Base-by-base conservation (phyloP, 2,888 invertebrate genomes). In the Campaea margaritaria region DNA sequence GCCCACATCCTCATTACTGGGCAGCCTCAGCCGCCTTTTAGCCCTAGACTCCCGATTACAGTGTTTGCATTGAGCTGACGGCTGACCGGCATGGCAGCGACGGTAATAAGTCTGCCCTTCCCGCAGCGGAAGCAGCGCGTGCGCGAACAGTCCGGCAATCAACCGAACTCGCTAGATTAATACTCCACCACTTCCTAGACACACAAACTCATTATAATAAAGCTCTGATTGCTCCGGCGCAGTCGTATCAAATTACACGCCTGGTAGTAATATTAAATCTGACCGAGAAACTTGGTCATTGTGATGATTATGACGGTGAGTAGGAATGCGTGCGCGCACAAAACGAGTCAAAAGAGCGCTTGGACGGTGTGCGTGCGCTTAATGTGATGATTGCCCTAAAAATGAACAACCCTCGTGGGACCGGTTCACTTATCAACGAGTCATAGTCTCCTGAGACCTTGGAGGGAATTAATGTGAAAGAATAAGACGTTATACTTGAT, bases 121-220 rank as follows among this genome's bases (percentile, higher is more conserved):
- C 76, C 76, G 69, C 58, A 67, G 72, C 74, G 73, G 74, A 75
- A 77, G 77, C 75, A 65, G 78, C 77, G 75, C 76, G 74, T 66
- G 74, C 75, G 73, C 72, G 74, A 75, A 70, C 74, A 75, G 71
- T 70, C 62, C 62, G 61, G 58, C 58, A 65, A 67, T 70, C 68
- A 68, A 61, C 68, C 62, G 53, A 67, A 60, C 49, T 47, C 67
- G 70, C 68, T 69, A 72, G 74, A 74, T 72, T 75, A 78, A 74
- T 73, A 65, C 58, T 68, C 51, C 62, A 46, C 61, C 59, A 58
- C 65, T 72, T 73, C 68, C 69, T 72, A 70, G 65, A 75, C 42
- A 46, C n/a, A 39, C 41, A 41, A 47, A 47, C 41, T 16, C 54
- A 41, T 44, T 42, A 57, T 55, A 56, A 48, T 76, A 75, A 66